Evolutionary conservation across 2,113 vertebrate genomes (phyloP), one percentile per base, ranked within the genome.

Genomic region (Tupaia chinensis): DNA sequence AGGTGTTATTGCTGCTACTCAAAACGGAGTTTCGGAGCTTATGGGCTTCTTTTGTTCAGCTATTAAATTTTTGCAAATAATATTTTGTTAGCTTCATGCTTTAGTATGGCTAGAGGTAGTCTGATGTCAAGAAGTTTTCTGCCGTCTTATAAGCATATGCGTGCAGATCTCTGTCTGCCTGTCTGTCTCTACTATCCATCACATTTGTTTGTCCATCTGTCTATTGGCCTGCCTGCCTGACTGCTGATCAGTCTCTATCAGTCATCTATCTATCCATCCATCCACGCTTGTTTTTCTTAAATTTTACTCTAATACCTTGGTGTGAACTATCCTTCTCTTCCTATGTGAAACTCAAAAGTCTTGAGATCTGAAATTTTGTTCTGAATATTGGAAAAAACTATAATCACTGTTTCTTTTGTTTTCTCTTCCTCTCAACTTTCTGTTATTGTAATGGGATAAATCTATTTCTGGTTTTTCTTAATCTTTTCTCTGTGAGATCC

Each of bases 401-500:
- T 17, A 2, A 7, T 58, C 8, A 20, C 16, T 22, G 14, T 63
- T 68, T 15, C 63, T 66, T 60, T 34, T 3, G 12, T 74, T 7
- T 29, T 44, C 13, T 68, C 12, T 66, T 54, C 32, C 73, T 63
- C 61, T 74, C 17, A 4, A n/a, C 22, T 9, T 13, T 12, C 7
- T 66, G 0, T 20, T 8, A 11, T 22, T 27, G 65, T 19, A 5
- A 53, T 63, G 44, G 5, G 44, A 17, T 9, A n/a, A n/a, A 15
- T 22, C 17, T 19, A 0, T 12, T 34, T 56, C 85, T 34, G 9
- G 0, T 2, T 9, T 19, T 61, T 1, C 17, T 60, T 68, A 23
- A 0, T 1, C 22, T 91, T 68, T 58, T 11, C 13, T 4, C 44
- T 22, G 0, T 8, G 16, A 4, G 0, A 4, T 10, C 27, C 9